Base-by-base conservation (phyloP, 2,113 vertebrate genomes). In the Percopsis transmontana region DNA sequence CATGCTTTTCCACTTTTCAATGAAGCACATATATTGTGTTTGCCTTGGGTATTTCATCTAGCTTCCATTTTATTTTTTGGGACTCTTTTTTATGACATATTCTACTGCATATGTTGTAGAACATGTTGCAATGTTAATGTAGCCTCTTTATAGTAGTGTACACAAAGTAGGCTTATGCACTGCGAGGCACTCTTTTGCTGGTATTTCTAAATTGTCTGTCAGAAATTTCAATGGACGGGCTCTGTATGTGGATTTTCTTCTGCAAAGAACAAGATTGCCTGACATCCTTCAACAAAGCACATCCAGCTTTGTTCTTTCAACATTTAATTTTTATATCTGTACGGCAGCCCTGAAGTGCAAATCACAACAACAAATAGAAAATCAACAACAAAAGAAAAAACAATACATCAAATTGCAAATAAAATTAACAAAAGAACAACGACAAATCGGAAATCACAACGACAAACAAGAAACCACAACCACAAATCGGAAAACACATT, bases 171-270 rank as follows among this genome's bases (percentile, higher is more conserved):
- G 27, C 5, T 6, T 7, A 7, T 7, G n/a, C n/a, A 39, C 45
- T 66, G 24, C 48, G 27, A 6, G 27, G 27, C 5, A 33, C 64
- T 63, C 21, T 42, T 44, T 15, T 33, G 27, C 21, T 58, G 66
- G 33, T 41, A 7, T 68, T 70, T 65, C 66, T 33, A 58, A 19
- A 54, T 27, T 52, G 53, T 72, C 62, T 65, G 18, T 66, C 45
- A 62, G 48, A 40, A 13, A 64, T 74, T 77, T 81, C 61, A 67
- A 79, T 63, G 56, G 23, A 27, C 6, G 38, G 39, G 40, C 33
- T 66, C 41, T 39, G 70, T 73, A 58, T 66, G 20, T 24, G 39
- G 55, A 45, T 75, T 77, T 70, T 68, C n/a, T 58, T 79, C 40
- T 40, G 54, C 52, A 59, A 79, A 58, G 21, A 78, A 65, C 41